phyloP scores from a whole-genome alignment of 2,888 invertebrate genomes.

The Eudasyphora cyanicolor region DNA sequence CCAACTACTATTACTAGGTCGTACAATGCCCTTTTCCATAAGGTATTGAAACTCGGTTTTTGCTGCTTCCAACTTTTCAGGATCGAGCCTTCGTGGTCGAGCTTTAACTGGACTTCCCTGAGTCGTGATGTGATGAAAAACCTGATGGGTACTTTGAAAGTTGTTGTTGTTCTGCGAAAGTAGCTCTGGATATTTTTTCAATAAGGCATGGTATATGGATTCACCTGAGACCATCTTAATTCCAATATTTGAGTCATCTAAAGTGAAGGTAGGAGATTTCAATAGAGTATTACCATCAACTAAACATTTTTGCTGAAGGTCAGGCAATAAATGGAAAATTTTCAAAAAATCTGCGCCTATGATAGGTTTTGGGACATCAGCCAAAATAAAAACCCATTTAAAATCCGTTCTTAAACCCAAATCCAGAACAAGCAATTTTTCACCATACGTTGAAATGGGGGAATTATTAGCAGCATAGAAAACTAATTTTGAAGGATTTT shows the following conservation, averaged over 20 bases:
- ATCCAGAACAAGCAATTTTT: too few relatives aligned
- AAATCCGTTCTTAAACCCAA: too few relatives aligned
- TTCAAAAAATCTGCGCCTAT: not conserved
- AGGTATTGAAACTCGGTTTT: slow-evolving; percentile 59
- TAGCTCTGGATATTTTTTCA: not conserved
- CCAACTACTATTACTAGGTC: slow-evolving; percentile 62
- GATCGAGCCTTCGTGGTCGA: slow-evolving; percentile 22
- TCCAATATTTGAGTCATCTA: too few relatives aligned
- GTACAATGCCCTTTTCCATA: slow-evolving; percentile 51
- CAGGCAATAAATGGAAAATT: slow-evolving; percentile 4
- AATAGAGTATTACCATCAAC: not conserved
- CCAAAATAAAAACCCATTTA: not conserved
- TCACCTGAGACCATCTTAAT: too few relatives aligned
- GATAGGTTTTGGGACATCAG: not conserved
- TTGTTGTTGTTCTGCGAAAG: not conserved
- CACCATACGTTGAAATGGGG: too few relatives aligned
- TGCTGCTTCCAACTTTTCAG: slow-evolving; percentile 50
- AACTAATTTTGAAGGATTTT: too few relatives aligned
- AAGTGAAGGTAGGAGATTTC: not conserved
- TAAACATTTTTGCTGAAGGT: not conserved
- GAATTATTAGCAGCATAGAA: too few relatives aligned
- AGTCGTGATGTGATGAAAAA: slow-evolving; percentile 35
- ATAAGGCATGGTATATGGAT: too few relatives aligned
- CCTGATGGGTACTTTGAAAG: slow-evolving; percentile 31
- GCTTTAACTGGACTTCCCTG: not conserved